Evolutionary conservation across 2,797 vertebrate genomes (phyloP), one percentile per base, ranked within the genome.

Genomic region (Otolemur crassicaudatus): DNA sequence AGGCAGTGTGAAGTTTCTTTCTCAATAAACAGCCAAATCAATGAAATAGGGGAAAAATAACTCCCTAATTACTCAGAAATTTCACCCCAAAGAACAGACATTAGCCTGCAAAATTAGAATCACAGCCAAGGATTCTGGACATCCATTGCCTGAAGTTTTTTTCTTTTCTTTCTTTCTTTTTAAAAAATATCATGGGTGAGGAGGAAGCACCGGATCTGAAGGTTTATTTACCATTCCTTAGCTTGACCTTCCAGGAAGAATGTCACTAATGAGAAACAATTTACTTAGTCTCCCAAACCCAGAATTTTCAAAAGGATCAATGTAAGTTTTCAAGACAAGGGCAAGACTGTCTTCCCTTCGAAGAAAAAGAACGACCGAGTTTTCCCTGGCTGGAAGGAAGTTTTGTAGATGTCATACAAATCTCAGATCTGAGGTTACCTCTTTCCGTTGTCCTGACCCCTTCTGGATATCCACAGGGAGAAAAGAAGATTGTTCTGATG

Each of bases 181-280:
- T 93, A 81, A 43, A 72, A 85, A 89, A 80, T 73, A 85, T 91
- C 87, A 34, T 17, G 90, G 56, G 87, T 63, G 25, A 97, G 90
- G 75, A 90, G 92, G 80, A 96, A 95, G 90, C 86, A 63, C 94
- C 87, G 76, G 96, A 96, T 97, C 96, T 75, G 77, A 87, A 89
- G 94, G 97, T 98, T 97, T 98, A 98, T 98, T 98, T 98, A 97
- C 96, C 95, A 97, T 98, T 96, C 97, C 96, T 96, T 27, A 81
- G 95, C 86, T 93, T 97, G 97, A 97, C 97, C 97, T 97, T 97
- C 97, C 91, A 93, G 95, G 96, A 97, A 97, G 97, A 97, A 93
- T 96, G 96, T 97, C 92, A 81, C 96, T 98, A 97, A 98, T 96
- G 96, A 97, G 96, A 98, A 98, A 97, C 97, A 98, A 98, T 80